Conservation (phyloP, 2,888 invertebrate species). For the Rotaria magnacalcarata region DNA sequence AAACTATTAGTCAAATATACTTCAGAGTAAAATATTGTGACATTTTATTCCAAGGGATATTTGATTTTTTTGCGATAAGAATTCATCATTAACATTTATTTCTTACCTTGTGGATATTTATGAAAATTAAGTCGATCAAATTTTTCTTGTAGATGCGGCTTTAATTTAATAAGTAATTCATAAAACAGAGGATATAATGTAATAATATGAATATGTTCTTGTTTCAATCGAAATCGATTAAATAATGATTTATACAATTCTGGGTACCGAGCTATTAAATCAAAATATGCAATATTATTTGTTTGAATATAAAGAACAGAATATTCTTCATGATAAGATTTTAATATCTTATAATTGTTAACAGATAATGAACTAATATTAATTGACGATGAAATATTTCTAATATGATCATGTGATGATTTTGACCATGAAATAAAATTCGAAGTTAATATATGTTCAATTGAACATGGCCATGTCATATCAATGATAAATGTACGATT, state of each 20-base stretch:
- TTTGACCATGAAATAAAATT: not conserved
- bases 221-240: not conserved
- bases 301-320: slow-evolving; percentile 11
- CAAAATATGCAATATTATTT: not conserved
- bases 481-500: slow-evolving; percentile 33
- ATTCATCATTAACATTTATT: too few relatives aligned
- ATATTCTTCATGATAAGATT: not conserved
- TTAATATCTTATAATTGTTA: not conserved
- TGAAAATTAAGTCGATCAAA: not conserved
- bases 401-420: not conserved
- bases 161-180: slow-evolving; percentile 5
- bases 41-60: too few relatives aligned
- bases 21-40: too few relatives aligned
- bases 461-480: slow-evolving; percentile 36
- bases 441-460: not conserved
- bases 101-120: not conserved
- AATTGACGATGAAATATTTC: not conserved
- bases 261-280: not conserved
- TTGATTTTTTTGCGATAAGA: too few relatives aligned
- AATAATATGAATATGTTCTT: not conserved
- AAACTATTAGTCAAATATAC: too few relatives aligned
- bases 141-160: not conserved
- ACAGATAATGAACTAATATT: not conserved
- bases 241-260: not conserved
- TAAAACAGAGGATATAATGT: slow-evolving; percentile 35